Evolutionary conservation across 2,797 vertebrate genomes (phyloP), one percentile per base, ranked within the genome.

Genomic region (Melanotaenia trifasciata): DNA sequence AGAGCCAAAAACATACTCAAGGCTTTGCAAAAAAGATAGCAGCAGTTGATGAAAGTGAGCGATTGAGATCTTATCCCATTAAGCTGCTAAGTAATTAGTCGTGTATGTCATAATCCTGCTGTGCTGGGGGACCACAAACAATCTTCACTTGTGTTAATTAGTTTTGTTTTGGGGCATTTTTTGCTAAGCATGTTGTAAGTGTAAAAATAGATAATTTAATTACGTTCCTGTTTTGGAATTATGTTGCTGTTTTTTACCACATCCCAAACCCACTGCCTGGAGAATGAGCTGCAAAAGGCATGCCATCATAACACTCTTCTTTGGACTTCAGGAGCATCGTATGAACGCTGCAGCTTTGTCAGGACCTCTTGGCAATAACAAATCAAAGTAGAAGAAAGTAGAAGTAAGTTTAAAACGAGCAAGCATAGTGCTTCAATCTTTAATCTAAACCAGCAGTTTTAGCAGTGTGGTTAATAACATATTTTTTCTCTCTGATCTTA

Each of bases 41-140:
- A 40, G 22, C 32, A 20, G 18, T 45, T 30, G 51, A 80, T 69
- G 24, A 70, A 57, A 66, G 58, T 60, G 70, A 63, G 56, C 33
- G 65, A 64, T 57, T 40, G 54, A 78, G 64, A 67, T 76, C 59
- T 70, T 30, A 56, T 80, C 74, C 59, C 59, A 76, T 56, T 75
- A 76, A 78, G 51, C 43, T 74, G 74, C 61, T 87, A 80, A 82
- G 72, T 85, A 74, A 85, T 85, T 80, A 70, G 67, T 62, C 38
- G 59, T 16, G 5, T 45, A 68, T 79, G 67, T 71, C 82, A 64
- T 68, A 30, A 56, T 47, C 36, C 11, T 43, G 67, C 57, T 69
- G 74, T 65, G 60, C 67, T 32, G 47, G 26, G 67, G 59, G 78
- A 71, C 45, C 65, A 32, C 14, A 54, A 43, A 63, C 35, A 58